A percentile compares a stretch with the other conserved stretches of the same genome.
phyloP scores from a whole-genome alignment of 2,888 invertebrate species.

The Stramonita haemastoma region DNA sequence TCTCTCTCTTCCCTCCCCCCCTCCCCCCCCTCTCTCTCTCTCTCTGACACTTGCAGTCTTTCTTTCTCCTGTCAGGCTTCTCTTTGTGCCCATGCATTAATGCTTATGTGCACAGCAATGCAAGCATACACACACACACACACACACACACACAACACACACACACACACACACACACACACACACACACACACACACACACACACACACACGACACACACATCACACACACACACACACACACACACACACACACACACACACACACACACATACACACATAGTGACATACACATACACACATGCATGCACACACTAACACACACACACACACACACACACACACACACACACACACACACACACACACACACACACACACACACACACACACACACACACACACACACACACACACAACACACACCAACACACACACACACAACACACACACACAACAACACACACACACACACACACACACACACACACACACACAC shows the following conservation, averaged over 20 bases:
- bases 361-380: background rate
- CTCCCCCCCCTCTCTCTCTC: no score
- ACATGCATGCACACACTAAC: no score
- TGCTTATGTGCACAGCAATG: no score
- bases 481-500: background rate
- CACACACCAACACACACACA: background rate
- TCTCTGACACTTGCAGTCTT: no score
- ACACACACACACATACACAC: no score
- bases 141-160: background rate
- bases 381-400: background rate
- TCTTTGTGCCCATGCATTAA: no score
- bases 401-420: background rate
- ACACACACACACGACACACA: no score
- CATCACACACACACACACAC: no score
- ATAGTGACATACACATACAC: no score
- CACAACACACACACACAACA: background rate
- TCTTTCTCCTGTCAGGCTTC: no score
- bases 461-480: constrained; percentile 14
- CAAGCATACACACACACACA: background rate
- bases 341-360: background rate
- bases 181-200: constrained; percentile 17
- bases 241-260: no score
- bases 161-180: background rate
- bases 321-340: background rate
- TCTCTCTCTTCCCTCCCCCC: no score